Evolutionary conservation across 1,140 invertebrate genomes (phyloP).

Genomic region (Pogonomyrmex barbatus): DNA sequence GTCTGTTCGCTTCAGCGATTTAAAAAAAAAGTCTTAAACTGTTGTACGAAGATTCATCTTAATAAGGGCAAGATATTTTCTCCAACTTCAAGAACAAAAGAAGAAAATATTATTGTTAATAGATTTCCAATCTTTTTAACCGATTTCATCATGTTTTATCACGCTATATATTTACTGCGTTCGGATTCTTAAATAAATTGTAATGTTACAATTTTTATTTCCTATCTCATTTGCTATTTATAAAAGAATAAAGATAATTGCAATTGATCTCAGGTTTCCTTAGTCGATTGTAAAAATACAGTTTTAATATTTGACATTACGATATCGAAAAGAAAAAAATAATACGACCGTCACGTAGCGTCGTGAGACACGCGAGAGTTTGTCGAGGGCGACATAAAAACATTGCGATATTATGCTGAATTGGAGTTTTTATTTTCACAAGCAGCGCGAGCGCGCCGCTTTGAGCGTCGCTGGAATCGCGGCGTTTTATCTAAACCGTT

Average conservation of each 20-base stretch:
- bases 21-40: constrained; percentile 4
- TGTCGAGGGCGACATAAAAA: constrained; percentile 29
- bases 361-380: constrained; percentile 39
- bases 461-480: constrained; percentile 50
- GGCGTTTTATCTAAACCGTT: constrained; percentile 44
- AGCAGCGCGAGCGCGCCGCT: constrained; percentile 32
- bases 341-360: constrained; percentile 39
- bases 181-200: neutral
- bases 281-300: neutral
- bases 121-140: neutral
- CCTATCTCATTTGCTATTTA: neutral
- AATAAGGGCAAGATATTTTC: constrained; percentile 10
- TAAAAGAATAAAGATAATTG: constrained; percentile 10
- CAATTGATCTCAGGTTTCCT: constrained; percentile 2
- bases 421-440: constrained; percentile 35
- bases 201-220: neutral
- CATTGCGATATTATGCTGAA: constrained; percentile 47
- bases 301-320: constrained; percentile 32
- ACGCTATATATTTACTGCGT: neutral
- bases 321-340: constrained; percentile 36
- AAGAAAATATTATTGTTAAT: neutral
- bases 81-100: neutral
- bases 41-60: constrained; percentile 17
- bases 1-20: neutral
- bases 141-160: neutral